Percentiles rank a stretch among this genome's conserved stretches.
These are phyloP conservation scores for Ditula angustiorana DNA, from an alignment of 2,888 invertebrate genomes.

Conservation along the genomic window DNA sequence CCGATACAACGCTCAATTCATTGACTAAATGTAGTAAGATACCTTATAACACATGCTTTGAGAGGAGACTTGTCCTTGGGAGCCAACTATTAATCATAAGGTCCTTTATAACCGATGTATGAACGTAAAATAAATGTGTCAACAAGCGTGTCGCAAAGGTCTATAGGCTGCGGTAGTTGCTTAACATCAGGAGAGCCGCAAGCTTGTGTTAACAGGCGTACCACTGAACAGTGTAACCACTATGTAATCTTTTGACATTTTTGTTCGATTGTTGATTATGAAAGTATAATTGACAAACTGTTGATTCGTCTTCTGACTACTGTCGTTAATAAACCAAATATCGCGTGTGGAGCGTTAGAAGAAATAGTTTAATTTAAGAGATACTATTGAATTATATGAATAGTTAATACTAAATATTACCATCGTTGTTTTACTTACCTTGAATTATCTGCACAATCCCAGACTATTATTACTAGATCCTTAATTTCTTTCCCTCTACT, in stretches of 20 bases:
- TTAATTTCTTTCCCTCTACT: neutral
- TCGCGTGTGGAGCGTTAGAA: conserved; percentile 81
- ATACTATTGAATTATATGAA: conserved; percentile 84
- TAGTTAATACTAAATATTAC: conserved; percentile 75
- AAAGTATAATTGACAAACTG: conserved; percentile 71
- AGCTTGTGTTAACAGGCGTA: neutral
- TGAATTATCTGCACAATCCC: neutral
- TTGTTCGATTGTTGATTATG: conserved; percentile 77
- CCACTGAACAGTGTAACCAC: conserved; percentile 38
- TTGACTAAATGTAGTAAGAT: no score
- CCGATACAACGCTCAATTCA: no score
- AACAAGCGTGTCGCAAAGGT: no score
- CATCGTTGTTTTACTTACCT: conserved; percentile 53
- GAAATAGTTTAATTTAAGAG: conserved; percentile 80
- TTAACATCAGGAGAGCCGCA: no score
- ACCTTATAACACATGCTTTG: no score
- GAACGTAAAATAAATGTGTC: no score
- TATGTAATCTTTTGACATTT: conserved; percentile 75
- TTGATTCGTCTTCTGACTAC: conserved; percentile 80
- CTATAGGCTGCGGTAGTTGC: no score
- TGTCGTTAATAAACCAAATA: conserved; percentile 76
- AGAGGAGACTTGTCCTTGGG: no score
- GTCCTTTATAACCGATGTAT: no score
- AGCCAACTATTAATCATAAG: no score
- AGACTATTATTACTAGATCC: neutral